phyloP scores from a whole-genome alignment of 2,113 vertebrate genomes.

The Sialia sialis region DNA sequence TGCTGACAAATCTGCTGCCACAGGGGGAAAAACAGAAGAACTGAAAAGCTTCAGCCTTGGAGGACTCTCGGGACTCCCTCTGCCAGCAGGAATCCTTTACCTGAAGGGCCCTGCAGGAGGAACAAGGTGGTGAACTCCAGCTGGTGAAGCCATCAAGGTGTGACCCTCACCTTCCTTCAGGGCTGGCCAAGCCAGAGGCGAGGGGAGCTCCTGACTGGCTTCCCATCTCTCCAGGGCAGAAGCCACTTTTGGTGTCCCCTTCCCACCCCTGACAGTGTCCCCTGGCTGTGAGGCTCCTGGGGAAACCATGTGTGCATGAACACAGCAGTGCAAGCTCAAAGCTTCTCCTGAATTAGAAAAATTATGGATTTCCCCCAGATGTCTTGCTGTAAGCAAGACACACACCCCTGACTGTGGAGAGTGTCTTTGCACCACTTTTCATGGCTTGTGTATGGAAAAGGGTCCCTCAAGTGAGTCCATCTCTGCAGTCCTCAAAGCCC shows the following conservation, averaged over 20 bases:
- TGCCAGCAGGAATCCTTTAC: not conserved
- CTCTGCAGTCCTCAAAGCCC: not conserved
- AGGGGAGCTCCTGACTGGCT: not conserved
- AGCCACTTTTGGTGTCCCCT: not conserved
- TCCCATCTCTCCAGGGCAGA: not conserved
- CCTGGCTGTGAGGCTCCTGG: not conserved
- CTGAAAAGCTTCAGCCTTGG: not conserved
- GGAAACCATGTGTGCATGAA: fast-evolving
- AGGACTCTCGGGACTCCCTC: not conserved
- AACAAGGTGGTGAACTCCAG: not conserved
- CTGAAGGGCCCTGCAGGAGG: not conserved
- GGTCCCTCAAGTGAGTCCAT: not conserved
- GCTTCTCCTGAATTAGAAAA: not conserved
- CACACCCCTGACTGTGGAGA: fast-evolving
- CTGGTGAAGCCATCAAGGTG: fast-evolving
- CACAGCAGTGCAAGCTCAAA: not conserved
- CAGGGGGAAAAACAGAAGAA: fast-evolving
- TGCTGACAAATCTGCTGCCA: not conserved
- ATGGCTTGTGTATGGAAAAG: not conserved
- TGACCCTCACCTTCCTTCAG: not conserved
- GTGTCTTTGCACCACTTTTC: not conserved
- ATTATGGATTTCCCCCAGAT: fast-evolving
- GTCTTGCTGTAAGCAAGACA: fast-evolving
- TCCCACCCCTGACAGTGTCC: not conserved
- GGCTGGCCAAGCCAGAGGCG: fast-evolving